Percentiles rank a stretch among this genome's conserved stretches.
Conservation (phyloP, 2,888 invertebrate species). For the Galerucella pusilla region DNA sequence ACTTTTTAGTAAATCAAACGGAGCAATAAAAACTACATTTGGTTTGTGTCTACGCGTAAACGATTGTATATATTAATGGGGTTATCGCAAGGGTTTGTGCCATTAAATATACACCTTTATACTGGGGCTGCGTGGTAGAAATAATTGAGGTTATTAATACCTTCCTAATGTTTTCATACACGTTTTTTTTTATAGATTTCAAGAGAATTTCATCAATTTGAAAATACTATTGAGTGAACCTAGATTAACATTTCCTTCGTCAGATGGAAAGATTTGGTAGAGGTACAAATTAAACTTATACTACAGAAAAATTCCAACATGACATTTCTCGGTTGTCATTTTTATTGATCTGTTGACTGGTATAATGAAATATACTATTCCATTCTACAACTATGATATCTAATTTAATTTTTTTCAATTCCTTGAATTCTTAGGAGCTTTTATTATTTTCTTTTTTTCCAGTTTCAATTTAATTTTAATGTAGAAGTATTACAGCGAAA, state of each 20-base stretch:
- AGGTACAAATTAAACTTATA: too few relatives aligned
- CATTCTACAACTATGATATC: too few relatives aligned
- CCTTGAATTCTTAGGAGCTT: background rate
- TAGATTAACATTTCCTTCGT: background rate
- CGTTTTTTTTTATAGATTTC: too few relatives aligned
- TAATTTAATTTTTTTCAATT: too few relatives aligned
- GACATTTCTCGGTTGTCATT: too few relatives aligned
- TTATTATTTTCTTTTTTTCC: background rate
- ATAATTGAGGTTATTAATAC: slow-evolving; percentile 12
- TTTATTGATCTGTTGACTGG: too few relatives aligned
- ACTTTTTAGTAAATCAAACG: slow-evolving; percentile 2
- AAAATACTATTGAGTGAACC: background rate
- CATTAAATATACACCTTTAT: slow-evolving; percentile 37
- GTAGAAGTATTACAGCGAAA: background rate
- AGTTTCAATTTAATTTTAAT: background rate
- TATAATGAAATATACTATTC: too few relatives aligned
- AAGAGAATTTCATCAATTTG: background rate
- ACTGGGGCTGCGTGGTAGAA: background rate
- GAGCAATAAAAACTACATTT: background rate
- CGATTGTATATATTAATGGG: slow-evolving; percentile 6
- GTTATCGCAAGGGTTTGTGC: slow-evolving; percentile 20
- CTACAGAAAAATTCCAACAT: too few relatives aligned
- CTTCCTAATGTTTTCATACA: too few relatives aligned
- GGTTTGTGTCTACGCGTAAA: background rate
- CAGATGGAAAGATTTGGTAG: too few relatives aligned